A percentile compares a stretch with the other conserved stretches of the same genome.
Conservation (phyloP, 2,113 vertebrate species). For the Cervus canadensis region DNA sequence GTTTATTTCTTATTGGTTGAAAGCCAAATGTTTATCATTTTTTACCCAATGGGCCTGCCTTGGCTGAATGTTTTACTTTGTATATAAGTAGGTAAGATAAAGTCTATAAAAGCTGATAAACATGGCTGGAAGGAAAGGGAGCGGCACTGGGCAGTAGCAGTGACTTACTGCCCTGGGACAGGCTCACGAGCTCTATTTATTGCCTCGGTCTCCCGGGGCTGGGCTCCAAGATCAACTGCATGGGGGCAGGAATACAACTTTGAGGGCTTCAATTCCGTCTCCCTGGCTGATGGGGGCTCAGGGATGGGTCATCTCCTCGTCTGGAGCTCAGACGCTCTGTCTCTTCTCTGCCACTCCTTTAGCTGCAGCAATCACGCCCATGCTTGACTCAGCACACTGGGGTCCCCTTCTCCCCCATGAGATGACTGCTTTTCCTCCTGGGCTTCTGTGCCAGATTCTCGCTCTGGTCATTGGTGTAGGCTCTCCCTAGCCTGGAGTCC, state of each 20-base stretch:
- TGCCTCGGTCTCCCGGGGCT: background rate
- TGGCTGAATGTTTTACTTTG: background rate
- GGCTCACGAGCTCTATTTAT: background rate
- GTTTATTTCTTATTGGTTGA: background rate
- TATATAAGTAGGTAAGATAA: background rate
- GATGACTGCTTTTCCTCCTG: background rate
- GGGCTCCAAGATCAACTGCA: background rate
- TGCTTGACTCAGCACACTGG: background rate
- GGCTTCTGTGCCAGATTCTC: background rate
- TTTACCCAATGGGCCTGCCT: background rate
- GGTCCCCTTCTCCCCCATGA: background rate
- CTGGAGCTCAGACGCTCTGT: background rate
- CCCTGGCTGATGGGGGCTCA: background rate
- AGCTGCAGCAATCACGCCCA: background rate
- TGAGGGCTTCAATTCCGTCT: background rate
- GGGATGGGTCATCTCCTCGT: background rate
- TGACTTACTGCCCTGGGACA: background rate
- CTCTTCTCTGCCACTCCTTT: background rate
- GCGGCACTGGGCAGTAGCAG: background rate
- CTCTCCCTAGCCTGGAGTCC: background rate
- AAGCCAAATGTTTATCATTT: background rate
- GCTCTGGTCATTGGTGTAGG: background rate
- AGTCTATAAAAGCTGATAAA: background rate
- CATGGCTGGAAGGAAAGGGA: background rate
- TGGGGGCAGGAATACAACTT: background rate